Evolutionary conservation across 2,888 invertebrate species (phyloP), one percentile per base, ranked within the genome.

Genomic region (Lampropteryx suffumata): DNA sequence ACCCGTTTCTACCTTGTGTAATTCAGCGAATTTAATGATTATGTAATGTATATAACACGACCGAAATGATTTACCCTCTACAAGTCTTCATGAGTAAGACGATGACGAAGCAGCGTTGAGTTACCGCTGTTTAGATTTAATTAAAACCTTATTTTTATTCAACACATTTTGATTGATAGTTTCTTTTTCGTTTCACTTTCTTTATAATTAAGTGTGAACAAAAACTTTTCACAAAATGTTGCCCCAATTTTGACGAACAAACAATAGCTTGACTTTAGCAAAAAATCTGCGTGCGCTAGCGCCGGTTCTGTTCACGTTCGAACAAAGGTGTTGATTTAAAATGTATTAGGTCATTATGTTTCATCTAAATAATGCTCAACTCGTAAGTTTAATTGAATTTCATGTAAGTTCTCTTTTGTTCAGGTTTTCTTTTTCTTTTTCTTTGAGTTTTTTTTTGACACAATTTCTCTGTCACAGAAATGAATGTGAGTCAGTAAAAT

Each of bases 271-370:
- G 27, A 43, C 44, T 56, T 50, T 30, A 43, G 43, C 43, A 50
- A 24, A 37, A 50, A 51, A 44, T 34, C 34, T 30, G 28, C 40
- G 40, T 34, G 35, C 27, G 39, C 39, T 4, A 4, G 17, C 17
- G 17, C 17, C 27, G 35, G 34, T 51, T 51, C 44, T 45, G 28
- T 49, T 50, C 50, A 52, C 40, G 21, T 42, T 46, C 12, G 36
- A 50, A 53, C 50, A 55, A 55, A 55, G 43, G 46, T 34, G 37
- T 30, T 50, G 40, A 46, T 42, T 36, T 52, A 33, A 36, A 49
- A 48, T 50, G 48, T 47, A 56, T 51, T 50, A 45, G 42, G 48
- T 50, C 48, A 49, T 49, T 32, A 46, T 57, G 46, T 54, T 48
- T 51, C 13, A 28, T 33, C 8, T 50, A 24, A 24, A 42, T 37